Base-by-base conservation (phyloP, 2,888 invertebrate species). In the Drosophila falleni region DNA sequence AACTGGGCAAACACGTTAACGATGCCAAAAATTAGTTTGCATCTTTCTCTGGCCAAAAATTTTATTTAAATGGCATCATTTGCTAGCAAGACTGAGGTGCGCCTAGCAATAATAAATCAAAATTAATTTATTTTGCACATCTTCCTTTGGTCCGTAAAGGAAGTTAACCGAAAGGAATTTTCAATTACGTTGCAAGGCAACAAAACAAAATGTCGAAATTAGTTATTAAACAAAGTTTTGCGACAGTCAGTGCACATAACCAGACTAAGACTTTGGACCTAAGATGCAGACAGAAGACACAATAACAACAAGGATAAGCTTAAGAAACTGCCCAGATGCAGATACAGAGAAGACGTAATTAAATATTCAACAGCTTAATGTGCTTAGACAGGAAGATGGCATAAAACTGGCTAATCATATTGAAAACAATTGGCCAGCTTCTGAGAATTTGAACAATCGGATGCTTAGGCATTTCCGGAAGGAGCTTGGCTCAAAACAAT, bases 161-260 rank as follows among this genome's bases (percentile, higher is more conserved):
- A 39, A 61, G 37, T 59, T 61, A 29, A 65, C 55, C 78, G 81
- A 62, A 76, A 63, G 85, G 77, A 86, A 89, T 87, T 89, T 87
- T 83, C 87, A 88, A 86, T 88, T 78, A 82, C 42, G 39, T 49
- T 63, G 61, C 68, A 53, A 29, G 42, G 55, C 56, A 62, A 55
- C 16, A 54, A 2, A 47, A 71, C 74, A 67, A 78, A 88, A 74
- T 78, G 70, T 69, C 74, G 6, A 78, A 86, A 86, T 80, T 74
- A 83, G 81, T 86, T 88, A 86, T 72, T 84, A 70, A 64, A 53
- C 74, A 74, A 87, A 87, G 64, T 84, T 78, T 55, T 50, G 66
- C 53, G 35, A 59, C 46, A 26, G 47, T 50, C 50, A 60, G 75
- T 69, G 50, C 64, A 79, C 53, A 56, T 33, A 50, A 56, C 31